Base-by-base conservation (phyloP, 2,113 vertebrate species). In the Origma solitaria region DNA sequence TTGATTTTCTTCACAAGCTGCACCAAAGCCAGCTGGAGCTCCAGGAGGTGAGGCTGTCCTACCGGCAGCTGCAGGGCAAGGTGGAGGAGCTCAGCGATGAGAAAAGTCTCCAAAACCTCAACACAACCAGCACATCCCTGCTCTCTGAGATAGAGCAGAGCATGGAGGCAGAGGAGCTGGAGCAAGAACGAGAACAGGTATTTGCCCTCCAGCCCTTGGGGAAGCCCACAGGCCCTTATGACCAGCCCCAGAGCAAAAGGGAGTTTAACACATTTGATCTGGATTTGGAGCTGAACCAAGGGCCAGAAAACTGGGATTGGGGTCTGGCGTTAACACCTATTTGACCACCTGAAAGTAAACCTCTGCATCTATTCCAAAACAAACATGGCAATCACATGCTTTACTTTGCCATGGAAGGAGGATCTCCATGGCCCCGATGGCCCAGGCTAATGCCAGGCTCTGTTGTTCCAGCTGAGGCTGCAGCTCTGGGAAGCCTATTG, bases 401-500 rank as follows among this genome's bases (percentile, higher is more conserved):
- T 64, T 50, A 33, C 28, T n/a, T 61, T 49, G 6, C 47, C 5
- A 0, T 11, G 53, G 57, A 37, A 64, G 49, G 21, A 57, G 25
- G 17, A 18, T 42, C 10, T 60, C 44, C n/a, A 3, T 30, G 44
- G 90, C 44, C 28, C 68, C 54, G 40, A 12, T 30, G 18, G 9
- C 54, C 40, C 33, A 47, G 76, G 45, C 64, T 83, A 53, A 86
- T 16, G 4, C 19, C 15, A 50, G 49, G 28, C 70, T 96, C 86
- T 82, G 75, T 91, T 24, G 23, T 86, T 60, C 5, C 89, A 99
- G 99, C 97, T 99, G 94, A 98, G 99, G 90, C 97, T 99, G 81
- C 99, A 99, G 98, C 98, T 99, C 33, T 99, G 99, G 99, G 99
- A 99, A 97, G 99, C 99, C 3, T 99, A 99, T 94, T 99, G 99